A percentile compares a stretch with the other conserved stretches of the same genome.
Evolutionary conservation across 1,140 invertebrate genomes (phyloP).

Genomic region (Pogonomyrmex barbatus): DNA sequence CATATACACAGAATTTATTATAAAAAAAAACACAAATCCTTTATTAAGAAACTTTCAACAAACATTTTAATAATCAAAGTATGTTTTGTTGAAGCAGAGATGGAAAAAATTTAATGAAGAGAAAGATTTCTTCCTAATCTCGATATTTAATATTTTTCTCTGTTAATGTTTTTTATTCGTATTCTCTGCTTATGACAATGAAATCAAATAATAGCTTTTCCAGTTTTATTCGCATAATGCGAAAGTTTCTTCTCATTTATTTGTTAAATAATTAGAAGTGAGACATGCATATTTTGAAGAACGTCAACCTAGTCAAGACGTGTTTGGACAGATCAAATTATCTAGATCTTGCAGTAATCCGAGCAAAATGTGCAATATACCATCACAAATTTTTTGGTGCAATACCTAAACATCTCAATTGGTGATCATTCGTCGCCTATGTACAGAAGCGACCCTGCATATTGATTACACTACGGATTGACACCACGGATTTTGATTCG

Average conservation of each 20-base stretch:
- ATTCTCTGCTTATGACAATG: background rate
- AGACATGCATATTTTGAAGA: background rate
- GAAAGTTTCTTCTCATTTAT: conserved; percentile 1
- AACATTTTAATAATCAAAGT: background rate
- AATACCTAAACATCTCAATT: conserved; percentile 34
- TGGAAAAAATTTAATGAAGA: background rate
- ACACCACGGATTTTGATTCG: conserved; percentile 53
- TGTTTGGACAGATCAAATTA: conserved; percentile 45
- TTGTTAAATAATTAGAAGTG: background rate
- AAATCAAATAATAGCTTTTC: background rate
- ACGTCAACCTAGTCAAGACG: background rate
- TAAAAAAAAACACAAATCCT: background rate
- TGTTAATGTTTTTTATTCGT: too few species aligned
- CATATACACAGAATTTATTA: background rate
- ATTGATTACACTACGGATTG: conserved; percentile 19
- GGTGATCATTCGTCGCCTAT: conserved; percentile 29
- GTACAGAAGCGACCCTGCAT: conserved; percentile 27
- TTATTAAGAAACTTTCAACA: background rate
- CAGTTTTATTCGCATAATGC: background rate
- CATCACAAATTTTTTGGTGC: conserved; percentile 23
- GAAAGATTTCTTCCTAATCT: background rate
- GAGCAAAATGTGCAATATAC: conserved; percentile 29
- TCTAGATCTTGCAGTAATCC: background rate
- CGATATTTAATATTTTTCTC: too few species aligned
- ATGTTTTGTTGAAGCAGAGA: background rate